Base-by-base conservation (phyloP, 2,888 invertebrate genomes). In the Drosophila algonquin region DNA sequence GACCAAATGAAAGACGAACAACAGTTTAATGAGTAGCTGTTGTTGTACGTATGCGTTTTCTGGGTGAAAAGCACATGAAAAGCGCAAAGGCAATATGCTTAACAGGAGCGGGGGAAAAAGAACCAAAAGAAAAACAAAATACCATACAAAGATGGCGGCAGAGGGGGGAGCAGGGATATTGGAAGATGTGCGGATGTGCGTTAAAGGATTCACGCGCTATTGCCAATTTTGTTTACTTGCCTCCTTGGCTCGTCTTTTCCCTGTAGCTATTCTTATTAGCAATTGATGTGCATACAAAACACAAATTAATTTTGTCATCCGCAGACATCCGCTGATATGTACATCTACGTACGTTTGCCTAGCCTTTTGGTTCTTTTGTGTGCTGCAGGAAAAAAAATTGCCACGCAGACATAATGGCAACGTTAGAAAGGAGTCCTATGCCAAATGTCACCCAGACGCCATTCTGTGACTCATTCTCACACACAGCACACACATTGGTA, bases 391-490 rank as follows among this genome's bases (percentile, higher is more conserved):
- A 40, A 40, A n/a, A 59, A 46, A 64, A 64, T 51, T 67, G 64
- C 64, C 64, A 67, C 55, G 64, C 65, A 51, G 55, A 64, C 65
- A 67, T 64, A 67, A 67, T 67, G 65, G 55, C 45, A 45, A 45
- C 50, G 45, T 58, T 53, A 12, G 57, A 27, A 68, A 73, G 76
- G 70, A 80, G 71, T 80, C 68, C 83, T 69, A 65, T 80, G 52
- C 73, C 71, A 72, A 67, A 79, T 69, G 63, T 68, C 73, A 63
- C 67, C 73, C 64, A 65, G 62, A 64, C 70, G 57, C 68, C 73
- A 70, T 75, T 70, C 76, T 69, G 53, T 67, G 75, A 77, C 75
- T 77, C 76, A 73, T 71, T 72, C 69, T 47, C 73, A 62, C 70
- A 64, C 64, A 47, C 50, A 56, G 40, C 14, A 32, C n/a, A 46